Conservation (phyloP, 2,797 vertebrate genomes). For the Thripadectes ignobilis region DNA sequence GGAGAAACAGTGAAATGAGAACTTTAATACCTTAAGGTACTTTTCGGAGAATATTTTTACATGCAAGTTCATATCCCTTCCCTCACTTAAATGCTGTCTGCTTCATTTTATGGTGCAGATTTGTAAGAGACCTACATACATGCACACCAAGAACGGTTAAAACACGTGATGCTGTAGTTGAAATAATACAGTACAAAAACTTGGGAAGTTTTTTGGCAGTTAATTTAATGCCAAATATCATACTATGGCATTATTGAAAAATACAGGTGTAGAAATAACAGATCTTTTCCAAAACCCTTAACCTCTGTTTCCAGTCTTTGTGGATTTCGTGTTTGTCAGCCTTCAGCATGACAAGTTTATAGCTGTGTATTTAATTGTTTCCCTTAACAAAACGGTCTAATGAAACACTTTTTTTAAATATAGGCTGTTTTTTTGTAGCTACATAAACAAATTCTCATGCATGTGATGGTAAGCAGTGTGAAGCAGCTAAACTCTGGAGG, state of each 20-base stretch:
- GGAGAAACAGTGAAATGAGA: conserved; percentile 2
- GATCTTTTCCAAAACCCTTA: not conserved
- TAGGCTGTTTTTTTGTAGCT: not conserved
- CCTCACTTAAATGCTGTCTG: not conserved
- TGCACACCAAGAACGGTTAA: not conserved
- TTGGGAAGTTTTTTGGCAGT: not conserved
- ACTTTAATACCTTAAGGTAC: not conserved
- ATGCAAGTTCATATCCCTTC: not conserved
- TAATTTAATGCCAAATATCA: not conserved
- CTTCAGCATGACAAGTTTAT: not conserved
- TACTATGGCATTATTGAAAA: not conserved
- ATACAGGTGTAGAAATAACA: not conserved
- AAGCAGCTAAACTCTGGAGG: not conserved
- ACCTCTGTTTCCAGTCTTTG: not conserved
- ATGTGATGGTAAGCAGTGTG: not conserved
- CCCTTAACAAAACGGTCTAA: not conserved
- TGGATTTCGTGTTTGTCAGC: not conserved
- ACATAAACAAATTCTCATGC: not conserved
- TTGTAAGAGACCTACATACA: not conserved
- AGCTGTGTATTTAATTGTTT: not conserved
- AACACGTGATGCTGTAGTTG: not conserved
- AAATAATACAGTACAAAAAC: not conserved
- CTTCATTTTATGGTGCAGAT: not conserved
- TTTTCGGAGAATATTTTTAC: not conserved
- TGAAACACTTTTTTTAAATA: not conserved